Evolutionary conservation across 2,888 invertebrate genomes (phyloP).

Genomic region (Trichacis sp.): DNA sequence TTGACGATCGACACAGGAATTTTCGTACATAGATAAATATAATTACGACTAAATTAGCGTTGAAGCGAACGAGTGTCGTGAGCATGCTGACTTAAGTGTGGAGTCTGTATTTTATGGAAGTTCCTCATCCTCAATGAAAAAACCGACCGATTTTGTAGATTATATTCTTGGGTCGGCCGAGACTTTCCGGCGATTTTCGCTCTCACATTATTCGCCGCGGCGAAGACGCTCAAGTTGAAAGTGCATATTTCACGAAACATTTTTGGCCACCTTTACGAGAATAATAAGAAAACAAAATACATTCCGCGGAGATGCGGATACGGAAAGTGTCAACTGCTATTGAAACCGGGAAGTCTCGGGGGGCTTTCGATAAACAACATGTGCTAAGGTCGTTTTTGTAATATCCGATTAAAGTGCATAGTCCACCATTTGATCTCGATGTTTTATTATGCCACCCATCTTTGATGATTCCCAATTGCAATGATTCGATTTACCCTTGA

Average conservation of each 20-base stretch:
- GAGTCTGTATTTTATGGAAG: slow-evolving; percentile 64
- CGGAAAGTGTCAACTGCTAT: slow-evolving; percentile 26
- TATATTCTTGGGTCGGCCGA: slow-evolving; percentile 54
- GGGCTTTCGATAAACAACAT: slow-evolving; percentile 52
- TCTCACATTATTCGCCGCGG: slow-evolving; percentile 15
- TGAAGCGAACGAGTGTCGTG: slow-evolving; percentile 31
- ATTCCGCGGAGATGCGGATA: neutral
- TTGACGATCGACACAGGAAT: slow-evolving; percentile 15
- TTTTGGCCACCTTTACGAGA: slow-evolving; percentile 9
- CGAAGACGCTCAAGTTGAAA: slow-evolving; percentile 10
- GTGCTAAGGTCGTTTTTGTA: slow-evolving; percentile 65
- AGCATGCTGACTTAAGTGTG: slow-evolving; percentile 39
- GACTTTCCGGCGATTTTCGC: slow-evolving; percentile 51
- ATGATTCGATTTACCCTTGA: too few species aligned
- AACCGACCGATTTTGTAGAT: slow-evolving; percentile 63
- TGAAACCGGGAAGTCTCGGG: slow-evolving; percentile 52
- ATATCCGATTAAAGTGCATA: slow-evolving; percentile 65
- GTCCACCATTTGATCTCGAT: slow-evolving; percentile 49
- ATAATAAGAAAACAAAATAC: neutral
- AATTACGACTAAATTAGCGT: slow-evolving; percentile 21
- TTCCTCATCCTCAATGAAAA: slow-evolving; percentile 62
- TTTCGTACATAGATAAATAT: slow-evolving; percentile 27
- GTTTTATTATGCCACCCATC: neutral
- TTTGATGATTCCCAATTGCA: too few species aligned
- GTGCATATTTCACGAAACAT: slow-evolving; percentile 8